Base-by-base conservation (phyloP, 2,113 vertebrate species). In the Phrynosoma blainvillii region DNA sequence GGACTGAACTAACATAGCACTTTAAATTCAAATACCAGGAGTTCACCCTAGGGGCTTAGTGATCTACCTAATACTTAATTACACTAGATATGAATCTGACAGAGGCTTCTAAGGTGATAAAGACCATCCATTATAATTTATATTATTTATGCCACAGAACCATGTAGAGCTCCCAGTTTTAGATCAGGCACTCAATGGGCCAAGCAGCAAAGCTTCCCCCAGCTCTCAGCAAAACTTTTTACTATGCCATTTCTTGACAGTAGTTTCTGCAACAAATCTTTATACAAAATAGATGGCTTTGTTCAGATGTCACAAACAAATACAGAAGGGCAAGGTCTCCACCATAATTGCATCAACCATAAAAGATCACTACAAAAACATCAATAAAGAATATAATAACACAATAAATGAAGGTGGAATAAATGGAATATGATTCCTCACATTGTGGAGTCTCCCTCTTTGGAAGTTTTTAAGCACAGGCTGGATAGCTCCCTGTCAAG, bases 1-100 rank as follows among this genome's bases (percentile, higher is more conserved):
- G 23, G 47, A 89, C 85, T 91, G 74, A 94, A 91, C 1, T 89
- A 90, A 90, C 85, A 86, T 0, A 91, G 42, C 12, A 87, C 56
- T 92, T 89, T 82, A 92, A 94, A 91, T 20, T 88, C 30, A 90
- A 90, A 90, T 79, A 84, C 16, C 23, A 62, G 6, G 88, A 56
- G 62, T 88, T 90, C 92, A 8, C 89, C 68, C 86, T 87, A 20
- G 86, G 82, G 71, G 5, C 32, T 4, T 76, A 87, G 89, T 79
- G 68, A 86, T 88, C 78, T 89, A 90, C 84, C 88, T 84, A 92
- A 89, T 79, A 54, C 71, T 89, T 94, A 91, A 94, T 93, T 94
- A 81, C 11, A 4, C 88, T 87, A 82, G 76, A 88, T 82, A 90
- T 88, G 87, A 91, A 91, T 89, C 81, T 88, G 91, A 40, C 56